Conservation (phyloP, 2,888 invertebrate genomes). For the Drosophila ustulata region DNA sequence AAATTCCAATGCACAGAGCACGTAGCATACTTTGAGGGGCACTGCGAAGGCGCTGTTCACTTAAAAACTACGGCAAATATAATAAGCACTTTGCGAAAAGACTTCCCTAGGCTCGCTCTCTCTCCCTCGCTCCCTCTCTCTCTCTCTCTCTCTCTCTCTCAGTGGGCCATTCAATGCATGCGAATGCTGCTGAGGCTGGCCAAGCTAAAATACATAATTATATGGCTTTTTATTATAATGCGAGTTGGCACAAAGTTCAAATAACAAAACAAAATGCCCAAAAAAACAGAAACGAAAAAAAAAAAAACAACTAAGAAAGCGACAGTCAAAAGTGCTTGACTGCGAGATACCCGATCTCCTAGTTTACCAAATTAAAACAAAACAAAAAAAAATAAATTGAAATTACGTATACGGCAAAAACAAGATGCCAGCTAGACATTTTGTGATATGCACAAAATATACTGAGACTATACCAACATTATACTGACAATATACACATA, state of each 20-base stretch:
- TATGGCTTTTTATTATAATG: slow-evolving; percentile 73
- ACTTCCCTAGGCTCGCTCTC: slow-evolving; percentile 23
- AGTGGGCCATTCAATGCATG: slow-evolving; percentile 47
- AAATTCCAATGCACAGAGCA: slow-evolving; percentile 73
- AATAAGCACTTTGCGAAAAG: slow-evolving; percentile 66
- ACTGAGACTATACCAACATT: too few relatives aligned
- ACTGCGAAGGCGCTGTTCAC: slow-evolving; percentile 23
- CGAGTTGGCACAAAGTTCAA: slow-evolving; percentile 70
- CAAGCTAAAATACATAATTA: slow-evolving; percentile 74
- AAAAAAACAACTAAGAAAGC: background rate
- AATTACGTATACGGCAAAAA: too few relatives aligned
- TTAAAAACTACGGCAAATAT: slow-evolving; percentile 70
- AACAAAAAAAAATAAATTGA: too few relatives aligned
- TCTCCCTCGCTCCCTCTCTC: background rate
- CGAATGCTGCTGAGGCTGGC: slow-evolving; percentile 38
- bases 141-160: background rate
- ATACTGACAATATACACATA: too few relatives aligned
- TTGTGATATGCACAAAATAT: too few relatives aligned
- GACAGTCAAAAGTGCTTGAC: too few relatives aligned
- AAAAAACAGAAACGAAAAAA: background rate
- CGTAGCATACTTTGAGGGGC: slow-evolving; percentile 54
- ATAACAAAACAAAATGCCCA: slow-evolving; percentile 35
- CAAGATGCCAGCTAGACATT: too few relatives aligned
- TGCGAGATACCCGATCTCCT: too few relatives aligned
- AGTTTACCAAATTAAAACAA: too few relatives aligned